Evolutionary conservation across 53 echinoderm and acorn worm genomes (phyloP).

Genomic region (Holothuria leucospilota): DNA sequence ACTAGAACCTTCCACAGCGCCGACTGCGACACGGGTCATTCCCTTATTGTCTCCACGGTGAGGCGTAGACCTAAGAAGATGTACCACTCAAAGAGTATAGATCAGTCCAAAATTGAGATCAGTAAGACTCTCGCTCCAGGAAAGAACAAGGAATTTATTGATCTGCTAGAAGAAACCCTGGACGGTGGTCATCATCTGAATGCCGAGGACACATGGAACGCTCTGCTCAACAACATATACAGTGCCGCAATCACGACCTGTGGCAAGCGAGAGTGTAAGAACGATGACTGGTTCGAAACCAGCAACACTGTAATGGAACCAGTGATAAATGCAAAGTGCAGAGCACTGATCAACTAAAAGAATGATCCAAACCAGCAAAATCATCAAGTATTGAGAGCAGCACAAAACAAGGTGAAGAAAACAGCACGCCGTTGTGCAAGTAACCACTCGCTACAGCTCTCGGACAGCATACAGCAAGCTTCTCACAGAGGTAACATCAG

Average conservation of each 20-base stretch:
- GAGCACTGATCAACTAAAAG: no score
- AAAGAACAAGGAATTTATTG: neutral
- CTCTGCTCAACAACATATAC: neutral
- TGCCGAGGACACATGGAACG: no score
- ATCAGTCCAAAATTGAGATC: slow-evolving; percentile 17
- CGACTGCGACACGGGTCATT: slow-evolving; percentile 66
- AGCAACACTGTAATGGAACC: no score
- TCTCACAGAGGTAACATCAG: slow-evolving; percentile 32
- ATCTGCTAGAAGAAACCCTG: neutral
- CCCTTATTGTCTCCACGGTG: slow-evolving; percentile 45
- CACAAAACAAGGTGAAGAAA: slow-evolving; percentile 2
- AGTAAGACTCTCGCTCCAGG: neutral
- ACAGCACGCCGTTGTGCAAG: slow-evolving; percentile 42
- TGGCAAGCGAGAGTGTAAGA: no score
- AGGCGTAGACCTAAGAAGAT: slow-evolving; percentile 24
- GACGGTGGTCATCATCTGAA: neutral
- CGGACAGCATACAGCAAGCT: slow-evolving; percentile 21
- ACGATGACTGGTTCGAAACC: no score
- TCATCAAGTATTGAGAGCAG: slow-evolving; percentile 7
- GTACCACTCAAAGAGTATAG: slow-evolving; percentile 29
- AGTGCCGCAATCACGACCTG: neutral
- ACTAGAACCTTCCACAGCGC: slow-evolving; percentile 33
- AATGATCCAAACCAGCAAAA: no score
- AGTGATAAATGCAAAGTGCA: no score
- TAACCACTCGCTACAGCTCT: slow-evolving; percentile 39